phyloP scores from a whole-genome alignment of 2,113 vertebrate species.

The Puntigrus tetrazona region DNA sequence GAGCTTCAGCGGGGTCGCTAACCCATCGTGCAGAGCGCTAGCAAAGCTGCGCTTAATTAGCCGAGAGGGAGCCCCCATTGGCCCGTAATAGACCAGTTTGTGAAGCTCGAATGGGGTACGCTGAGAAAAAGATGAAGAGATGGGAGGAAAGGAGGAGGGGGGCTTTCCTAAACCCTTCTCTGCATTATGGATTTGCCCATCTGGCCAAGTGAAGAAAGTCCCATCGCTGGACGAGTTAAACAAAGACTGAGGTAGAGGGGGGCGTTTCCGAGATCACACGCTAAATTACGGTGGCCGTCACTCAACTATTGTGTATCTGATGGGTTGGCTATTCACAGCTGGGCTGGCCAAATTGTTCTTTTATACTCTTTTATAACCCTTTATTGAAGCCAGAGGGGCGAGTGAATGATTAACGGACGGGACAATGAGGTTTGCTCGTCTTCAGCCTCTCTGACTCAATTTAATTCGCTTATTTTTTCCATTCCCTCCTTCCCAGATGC shows the following conservation, averaged over 20 bases:
- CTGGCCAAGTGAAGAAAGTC: slow-evolving; percentile 79
- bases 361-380: slow-evolving; percentile 79
- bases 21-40: slow-evolving; percentile 81
- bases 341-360: slow-evolving; percentile 82
- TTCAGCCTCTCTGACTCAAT: slow-evolving; percentile 72
- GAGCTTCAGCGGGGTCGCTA: slow-evolving; percentile 71
- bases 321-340: slow-evolving; percentile 80
- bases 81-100: slow-evolving; percentile 81
- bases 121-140: slow-evolving; percentile 70
- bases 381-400: slow-evolving; percentile 81
- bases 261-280: slow-evolving; percentile 88
- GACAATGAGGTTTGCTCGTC: slow-evolving; percentile 69
- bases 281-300: slow-evolving; percentile 82
- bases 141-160: slow-evolving; percentile 53
- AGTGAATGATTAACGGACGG: slow-evolving; percentile 77
- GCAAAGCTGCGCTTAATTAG: slow-evolving; percentile 97
- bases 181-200: slow-evolving; percentile 99
- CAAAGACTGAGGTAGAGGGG: slow-evolving; percentile 81
- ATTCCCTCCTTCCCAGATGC: slow-evolving; percentile 55
- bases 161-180: slow-evolving; percentile 82
- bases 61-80: slow-evolving; percentile 77
- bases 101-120: slow-evolving; percentile 75
- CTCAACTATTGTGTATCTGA: slow-evolving; percentile 82
- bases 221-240: slow-evolving; percentile 86
- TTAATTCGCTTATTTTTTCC: slow-evolving; percentile 66